Base-by-base conservation (phyloP, 2,113 vertebrate species). In the Oreochromis spilurus region DNA sequence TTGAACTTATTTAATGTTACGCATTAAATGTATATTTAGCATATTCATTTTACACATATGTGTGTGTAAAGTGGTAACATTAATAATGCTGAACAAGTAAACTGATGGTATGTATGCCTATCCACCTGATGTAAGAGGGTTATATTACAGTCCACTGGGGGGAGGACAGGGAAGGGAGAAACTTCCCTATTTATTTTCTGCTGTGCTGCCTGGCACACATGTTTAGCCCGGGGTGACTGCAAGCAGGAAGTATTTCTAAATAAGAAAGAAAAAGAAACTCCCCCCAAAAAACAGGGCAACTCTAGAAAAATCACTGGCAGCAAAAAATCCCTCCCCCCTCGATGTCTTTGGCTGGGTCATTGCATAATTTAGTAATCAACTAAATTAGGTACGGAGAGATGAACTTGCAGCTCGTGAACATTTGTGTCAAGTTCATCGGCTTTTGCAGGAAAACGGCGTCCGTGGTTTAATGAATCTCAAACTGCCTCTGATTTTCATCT, bases 321-420 rank as follows among this genome's bases (percentile, higher is more conserved):
- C 62, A 3, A 91, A 89, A 90, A 45, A 78, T 31, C 26, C 3
- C 10, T 17, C 19, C n/a, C 6, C 24, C 65, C 9, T 50, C 53
- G 12, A 79, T 91, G 92, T 93, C 89, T 92, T 93, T 93, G 92
- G 88, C 93, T 90, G 92, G 94, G 94, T 95, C 95, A 95, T 91
- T 93, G 94, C 95, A 94, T 95, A 93, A 95, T 94, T 93, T 92
- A 94, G 91, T 93, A 91, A 95, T 95, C 93, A 94, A 92, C 91
- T 83, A 93, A 93, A 94, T 94, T 91, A 94, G 90, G 90, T 92
- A 94, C 43, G 93, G 91, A 86, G 88, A 91, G 91, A 94, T 93
- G 92, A 93, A 94, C 93, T 87, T 75, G 89, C 87, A 93, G 91
- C 93, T 93, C 40, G 75, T 93, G 94, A 93, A 92, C 93, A 94